Conservation (phyloP, 2,888 invertebrate genomes). For the Parthenolecanium corni region DNA sequence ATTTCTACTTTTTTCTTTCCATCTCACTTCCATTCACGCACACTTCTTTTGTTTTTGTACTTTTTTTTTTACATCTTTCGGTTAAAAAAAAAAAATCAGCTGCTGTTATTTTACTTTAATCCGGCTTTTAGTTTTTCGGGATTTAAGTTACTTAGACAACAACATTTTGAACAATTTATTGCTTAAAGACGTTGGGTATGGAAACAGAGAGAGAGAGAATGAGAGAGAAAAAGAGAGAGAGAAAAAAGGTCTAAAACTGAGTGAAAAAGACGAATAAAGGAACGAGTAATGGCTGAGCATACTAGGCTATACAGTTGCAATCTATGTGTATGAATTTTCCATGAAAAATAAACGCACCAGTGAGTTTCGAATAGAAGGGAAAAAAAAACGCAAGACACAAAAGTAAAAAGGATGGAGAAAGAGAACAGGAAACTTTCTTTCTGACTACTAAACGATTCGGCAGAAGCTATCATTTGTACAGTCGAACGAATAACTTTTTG, state of each 20-base stretch:
- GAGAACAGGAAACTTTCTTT: too few species aligned
- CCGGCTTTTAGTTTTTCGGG: not conserved
- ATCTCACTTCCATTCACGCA: not conserved
- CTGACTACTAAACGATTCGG: too few species aligned
- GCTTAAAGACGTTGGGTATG: not conserved
- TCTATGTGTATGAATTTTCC: not conserved
- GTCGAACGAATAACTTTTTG: too few species aligned
- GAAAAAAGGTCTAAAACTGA: conserved; percentile 1
- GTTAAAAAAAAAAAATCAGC: not conserved
- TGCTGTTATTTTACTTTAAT: not conserved
- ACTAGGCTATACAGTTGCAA: not conserved
- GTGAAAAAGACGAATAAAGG: not conserved
- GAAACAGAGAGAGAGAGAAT: conserved; percentile 1
- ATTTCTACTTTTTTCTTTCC: not conserved
- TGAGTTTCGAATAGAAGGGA: too few species aligned
- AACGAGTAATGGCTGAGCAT: not conserved
- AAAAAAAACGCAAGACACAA: too few species aligned
- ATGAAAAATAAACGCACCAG: too few species aligned
- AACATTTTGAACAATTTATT: not conserved
- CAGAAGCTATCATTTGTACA: too few species aligned
- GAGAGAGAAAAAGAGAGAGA: conserved; percentile 4
- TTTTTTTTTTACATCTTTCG: too few species aligned
- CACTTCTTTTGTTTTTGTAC: not conserved
- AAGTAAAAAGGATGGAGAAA: too few species aligned
- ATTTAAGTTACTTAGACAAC: not conserved